A percentile compares a stretch with the other conserved stretches of the same genome.
Evolutionary conservation across 2,797 vertebrate species (phyloP).

Genomic region (Crocidura indochinensis): DNA sequence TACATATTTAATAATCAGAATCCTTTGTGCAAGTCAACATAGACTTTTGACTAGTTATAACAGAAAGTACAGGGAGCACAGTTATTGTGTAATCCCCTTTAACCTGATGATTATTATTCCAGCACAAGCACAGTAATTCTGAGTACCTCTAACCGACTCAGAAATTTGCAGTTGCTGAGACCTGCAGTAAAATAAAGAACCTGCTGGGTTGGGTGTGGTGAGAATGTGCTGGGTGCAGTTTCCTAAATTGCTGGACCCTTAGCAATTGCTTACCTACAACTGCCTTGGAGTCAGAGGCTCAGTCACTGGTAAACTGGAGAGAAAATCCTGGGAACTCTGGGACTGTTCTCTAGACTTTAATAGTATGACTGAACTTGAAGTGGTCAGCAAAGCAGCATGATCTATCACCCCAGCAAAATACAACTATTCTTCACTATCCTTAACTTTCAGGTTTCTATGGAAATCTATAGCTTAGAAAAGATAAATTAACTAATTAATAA

Average conservation of each 20-base stretch:
- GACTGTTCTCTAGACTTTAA: not conserved
- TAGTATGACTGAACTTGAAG: not conserved
- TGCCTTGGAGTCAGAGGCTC: not conserved
- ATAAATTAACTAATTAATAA: not conserved
- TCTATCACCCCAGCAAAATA: not conserved
- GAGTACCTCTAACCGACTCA: not conserved
- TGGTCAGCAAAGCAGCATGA: not conserved
- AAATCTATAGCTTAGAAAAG: slow-evolving; percentile 28
- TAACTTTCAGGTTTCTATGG: not conserved
- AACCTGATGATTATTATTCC: not conserved
- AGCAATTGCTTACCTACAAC: too few relatives aligned
- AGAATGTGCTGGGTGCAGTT: not conserved
- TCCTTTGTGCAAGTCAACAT: not conserved
- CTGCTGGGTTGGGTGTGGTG: not conserved
- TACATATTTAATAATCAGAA: not conserved
- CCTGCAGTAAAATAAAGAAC: slow-evolving; percentile 13
- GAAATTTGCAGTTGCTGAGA: not conserved
- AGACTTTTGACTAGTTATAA: not conserved
- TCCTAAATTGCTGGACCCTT: not conserved
- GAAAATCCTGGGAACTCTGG: not conserved
- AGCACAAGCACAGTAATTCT: not conserved
- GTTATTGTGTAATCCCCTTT: not conserved
- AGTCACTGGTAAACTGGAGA: not conserved
- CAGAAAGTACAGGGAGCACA: not conserved
- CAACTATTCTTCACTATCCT: not conserved